Evolutionary conservation across 2,113 vertebrate genomes (phyloP).

Genomic region (Vulpes lagopus): DNA sequence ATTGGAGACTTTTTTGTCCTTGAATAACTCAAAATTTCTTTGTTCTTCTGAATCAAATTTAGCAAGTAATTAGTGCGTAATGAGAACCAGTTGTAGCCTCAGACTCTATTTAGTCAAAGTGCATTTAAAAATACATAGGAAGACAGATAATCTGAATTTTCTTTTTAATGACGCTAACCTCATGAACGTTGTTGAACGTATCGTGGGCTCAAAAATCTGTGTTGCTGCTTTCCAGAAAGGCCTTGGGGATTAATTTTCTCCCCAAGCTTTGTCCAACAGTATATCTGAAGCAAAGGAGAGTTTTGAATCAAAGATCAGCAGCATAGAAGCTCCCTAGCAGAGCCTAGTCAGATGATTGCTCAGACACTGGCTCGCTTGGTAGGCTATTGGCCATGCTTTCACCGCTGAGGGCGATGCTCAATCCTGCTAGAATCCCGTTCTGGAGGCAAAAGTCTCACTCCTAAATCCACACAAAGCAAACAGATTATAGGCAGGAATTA

Average conservation of each 20-base stretch:
- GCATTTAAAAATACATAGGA: slow-evolving; percentile 66
- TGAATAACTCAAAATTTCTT: slow-evolving; percentile 79
- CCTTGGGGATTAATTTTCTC: slow-evolving; percentile 33
- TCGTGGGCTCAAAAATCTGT: slow-evolving; percentile 23
- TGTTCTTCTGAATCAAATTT: slow-evolving; percentile 77
- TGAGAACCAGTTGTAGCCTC: slow-evolving; percentile 75
- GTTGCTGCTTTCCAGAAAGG: slow-evolving; percentile 62
- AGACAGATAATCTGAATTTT: slow-evolving; percentile 65
- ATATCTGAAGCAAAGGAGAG: slow-evolving; percentile 28
- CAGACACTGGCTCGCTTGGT: background rate
- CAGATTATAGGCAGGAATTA: background rate
- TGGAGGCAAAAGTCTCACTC: background rate
- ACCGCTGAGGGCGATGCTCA: background rate
- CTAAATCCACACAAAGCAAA: background rate
- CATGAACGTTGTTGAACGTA: slow-evolving; percentile 19
- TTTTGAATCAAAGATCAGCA: slow-evolving; percentile 31
- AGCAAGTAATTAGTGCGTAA: slow-evolving; percentile 77
- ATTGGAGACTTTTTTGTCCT: slow-evolving; percentile 72
- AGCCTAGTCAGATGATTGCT: background rate
- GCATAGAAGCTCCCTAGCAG: background rate
- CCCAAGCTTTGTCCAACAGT: background rate
- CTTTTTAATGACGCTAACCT: slow-evolving; percentile 58
- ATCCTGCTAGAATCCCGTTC: background rate
- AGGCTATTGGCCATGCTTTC: background rate
- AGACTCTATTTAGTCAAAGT: slow-evolving; percentile 68